phyloP scores from a whole-genome alignment of 2,888 invertebrate species.

The Psococerastis gibbosa region DNA sequence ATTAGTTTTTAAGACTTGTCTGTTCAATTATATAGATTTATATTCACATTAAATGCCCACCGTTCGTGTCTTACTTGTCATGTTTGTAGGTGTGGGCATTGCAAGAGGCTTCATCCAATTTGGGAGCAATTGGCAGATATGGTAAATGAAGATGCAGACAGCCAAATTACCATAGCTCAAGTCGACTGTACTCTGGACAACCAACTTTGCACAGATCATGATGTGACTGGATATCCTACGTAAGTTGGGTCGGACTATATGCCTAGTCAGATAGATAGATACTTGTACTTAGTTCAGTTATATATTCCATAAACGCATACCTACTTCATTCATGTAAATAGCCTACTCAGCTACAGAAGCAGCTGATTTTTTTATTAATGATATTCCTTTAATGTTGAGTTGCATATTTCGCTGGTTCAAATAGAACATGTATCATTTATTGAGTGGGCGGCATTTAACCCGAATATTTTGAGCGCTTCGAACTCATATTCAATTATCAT shows the following conservation, averaged over 20 bases:
- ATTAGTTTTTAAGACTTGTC: neutral
- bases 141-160: slow-evolving; percentile 37
- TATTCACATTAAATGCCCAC: neutral
- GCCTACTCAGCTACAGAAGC: too few relatives aligned
- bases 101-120: slow-evolving; percentile 52
- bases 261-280: too few relatives aligned
- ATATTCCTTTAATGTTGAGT: neutral
- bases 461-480: neutral
- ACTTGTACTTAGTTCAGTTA: too few relatives aligned
- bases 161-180: slow-evolving; percentile 51
- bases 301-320: too few relatives aligned
- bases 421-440: too few relatives aligned
- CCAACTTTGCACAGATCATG: slow-evolving; percentile 48
- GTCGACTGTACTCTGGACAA: slow-evolving; percentile 59
- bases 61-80: neutral
- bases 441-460: too few relatives aligned
- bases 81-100: slow-evolving; percentile 60
- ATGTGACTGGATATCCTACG: slow-evolving; percentile 51
- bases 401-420: too few relatives aligned
- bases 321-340: too few relatives aligned
- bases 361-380: neutral
- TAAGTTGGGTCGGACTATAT: slow-evolving; percentile 21
- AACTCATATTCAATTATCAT: slow-evolving; percentile 7
- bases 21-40: neutral
- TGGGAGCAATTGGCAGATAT: slow-evolving; percentile 57